phyloP scores from a whole-genome alignment of 1,140 invertebrate genomes.

The Ceratina australensis region DNA sequence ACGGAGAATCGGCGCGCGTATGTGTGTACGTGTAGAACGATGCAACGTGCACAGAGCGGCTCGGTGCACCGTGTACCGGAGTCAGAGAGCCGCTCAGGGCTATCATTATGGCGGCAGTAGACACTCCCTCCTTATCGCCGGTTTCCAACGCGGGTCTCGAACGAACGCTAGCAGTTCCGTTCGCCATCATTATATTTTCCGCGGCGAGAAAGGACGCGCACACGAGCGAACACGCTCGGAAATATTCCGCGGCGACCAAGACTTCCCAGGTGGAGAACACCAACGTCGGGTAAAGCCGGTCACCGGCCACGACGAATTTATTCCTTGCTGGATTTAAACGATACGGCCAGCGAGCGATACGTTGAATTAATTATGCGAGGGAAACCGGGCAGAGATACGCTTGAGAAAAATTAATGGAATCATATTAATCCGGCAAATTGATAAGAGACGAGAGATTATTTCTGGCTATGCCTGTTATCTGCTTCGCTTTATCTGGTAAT shows the following conservation, averaged over 20 bases:
- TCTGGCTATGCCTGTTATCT: neutral
- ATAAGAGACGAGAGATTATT: neutral
- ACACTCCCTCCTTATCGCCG: constrained; percentile 78
- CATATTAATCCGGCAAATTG: neutral
- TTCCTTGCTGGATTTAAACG: constrained; percentile 25
- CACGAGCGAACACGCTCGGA: constrained; percentile 31
- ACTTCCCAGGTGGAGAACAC: constrained; percentile 14
- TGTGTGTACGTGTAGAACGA: constrained; percentile 14
- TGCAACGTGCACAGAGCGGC: constrained; percentile 50
- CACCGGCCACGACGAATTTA: constrained; percentile 12
- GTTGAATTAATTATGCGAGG: constrained; percentile 6
- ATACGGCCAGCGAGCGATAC: constrained; percentile 22
- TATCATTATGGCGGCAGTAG: constrained; percentile 78
- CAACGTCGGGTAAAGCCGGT: constrained; percentile 5
- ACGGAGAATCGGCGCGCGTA: constrained; percentile 41
- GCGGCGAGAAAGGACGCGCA: constrained; percentile 61
- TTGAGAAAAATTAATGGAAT: neutral
- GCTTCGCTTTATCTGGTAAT: too few species aligned
- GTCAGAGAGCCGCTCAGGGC: constrained; percentile 70
- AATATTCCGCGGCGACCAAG: neutral
- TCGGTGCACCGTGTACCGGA: constrained; percentile 61
- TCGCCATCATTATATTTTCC: constrained; percentile 77
- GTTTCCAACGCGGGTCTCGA: constrained; percentile 72
- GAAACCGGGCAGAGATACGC: neutral
- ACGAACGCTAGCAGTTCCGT: constrained; percentile 60